Conservation (phyloP, 92 coral and sea anemone species). For the Porites divaricata region DNA sequence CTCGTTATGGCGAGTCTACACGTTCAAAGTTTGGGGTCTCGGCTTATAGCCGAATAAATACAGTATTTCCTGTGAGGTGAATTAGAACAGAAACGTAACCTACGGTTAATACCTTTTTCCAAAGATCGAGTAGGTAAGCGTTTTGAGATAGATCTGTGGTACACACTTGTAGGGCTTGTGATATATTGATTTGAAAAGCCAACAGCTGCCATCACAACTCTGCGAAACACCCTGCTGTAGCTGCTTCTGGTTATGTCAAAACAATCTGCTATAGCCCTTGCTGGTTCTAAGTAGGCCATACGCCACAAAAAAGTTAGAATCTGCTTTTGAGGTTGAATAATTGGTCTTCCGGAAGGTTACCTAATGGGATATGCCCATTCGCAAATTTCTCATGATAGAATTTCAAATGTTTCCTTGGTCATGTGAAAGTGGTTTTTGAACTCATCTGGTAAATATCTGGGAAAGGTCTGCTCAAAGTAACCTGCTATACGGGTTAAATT, state of each 20-base stretch:
- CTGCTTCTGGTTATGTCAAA: conserved; percentile 67
- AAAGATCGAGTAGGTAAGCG: neutral
- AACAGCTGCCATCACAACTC: conserved; percentile 53
- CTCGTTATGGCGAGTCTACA: too few species aligned
- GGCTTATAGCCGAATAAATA: too few species aligned
- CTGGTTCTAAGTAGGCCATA: conserved; percentile 62
- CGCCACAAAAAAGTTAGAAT: conserved; percentile 60
- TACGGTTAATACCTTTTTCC: neutral
- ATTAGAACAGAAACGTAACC: too few species aligned
- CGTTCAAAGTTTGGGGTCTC: too few species aligned
- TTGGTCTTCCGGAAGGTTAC: conserved; percentile 56
- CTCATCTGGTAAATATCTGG: conserved; percentile 26
- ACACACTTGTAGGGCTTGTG: conserved; percentile 69
- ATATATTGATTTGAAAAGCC: conserved; percentile 57
- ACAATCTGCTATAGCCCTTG: conserved; percentile 56
- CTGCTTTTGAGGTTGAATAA: conserved; percentile 58
- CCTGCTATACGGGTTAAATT: conserved; percentile 33
- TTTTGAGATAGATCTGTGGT: conserved; percentile 10
- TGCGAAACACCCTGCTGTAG: conserved; percentile 61
- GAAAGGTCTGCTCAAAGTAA: conserved; percentile 42
- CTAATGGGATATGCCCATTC: conserved; percentile 52
- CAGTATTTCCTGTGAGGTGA: too few species aligned
- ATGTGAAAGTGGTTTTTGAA: conserved; percentile 26
- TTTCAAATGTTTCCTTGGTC: conserved; percentile 53
- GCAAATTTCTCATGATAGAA: conserved; percentile 57